Evolutionary conservation across 2,888 invertebrate species (phyloP), one percentile per base, ranked within the genome.

Genomic region (Melangyna quadrimaculata): DNA sequence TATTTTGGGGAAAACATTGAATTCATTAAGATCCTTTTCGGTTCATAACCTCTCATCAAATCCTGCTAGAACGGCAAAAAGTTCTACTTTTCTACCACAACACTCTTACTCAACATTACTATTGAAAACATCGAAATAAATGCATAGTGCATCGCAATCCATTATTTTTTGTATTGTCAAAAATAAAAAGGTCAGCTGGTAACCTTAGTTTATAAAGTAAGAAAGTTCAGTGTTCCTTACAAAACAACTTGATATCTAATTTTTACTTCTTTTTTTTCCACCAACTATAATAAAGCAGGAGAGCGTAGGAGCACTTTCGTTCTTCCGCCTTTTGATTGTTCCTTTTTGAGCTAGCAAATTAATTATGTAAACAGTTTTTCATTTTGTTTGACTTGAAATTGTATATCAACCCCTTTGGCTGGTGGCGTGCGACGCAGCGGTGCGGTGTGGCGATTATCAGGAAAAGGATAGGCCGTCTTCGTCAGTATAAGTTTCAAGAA

Each of bases 341-440:
- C 88, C 51, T 67, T 72, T 83, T 83, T 81, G 45, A 65, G 72
- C 61, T 77, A 67, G 86, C 87, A 87, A 88, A 88, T 89, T 89
- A 88, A 88, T 88, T 88, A 88, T 88, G 89, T 89, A 89, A 89
- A 89, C 88, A 88, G 88, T 88, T 88, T 88, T 88, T 87, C 88
- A 88, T 88, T 88, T 83, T 86, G 82, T 86, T 87, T 87, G 82
- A 84, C 61, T 86, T 86, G 81, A 81, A 86, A 73, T 78, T 78
- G 69, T 81, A 73, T n/a, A 43, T 6, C 27, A 27, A 4, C 43
- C 27, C 80, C 53, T 6, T 19, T 22, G 12, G 8, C 24, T 0
- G n/a, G 14, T 0, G 2, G 8, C 4, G 59, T 14, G 19, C 19
- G n/a, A n/a, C n/a, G 10, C 12, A 3, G 55, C 0, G 59, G 35